Base-by-base conservation (phyloP, 2,888 invertebrate genomes). In the Phortica okadai region DNA sequence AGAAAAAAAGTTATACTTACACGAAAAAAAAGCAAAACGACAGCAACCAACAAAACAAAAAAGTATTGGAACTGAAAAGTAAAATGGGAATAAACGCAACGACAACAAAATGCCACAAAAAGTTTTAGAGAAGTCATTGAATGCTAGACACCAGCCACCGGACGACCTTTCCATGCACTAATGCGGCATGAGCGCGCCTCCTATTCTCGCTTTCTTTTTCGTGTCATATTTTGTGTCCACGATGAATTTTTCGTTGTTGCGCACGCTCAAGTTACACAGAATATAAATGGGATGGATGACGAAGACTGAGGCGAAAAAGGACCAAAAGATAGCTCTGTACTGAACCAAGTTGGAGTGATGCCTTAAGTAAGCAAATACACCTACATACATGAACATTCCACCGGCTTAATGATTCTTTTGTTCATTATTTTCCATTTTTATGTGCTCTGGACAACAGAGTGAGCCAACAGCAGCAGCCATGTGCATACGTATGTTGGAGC, bases 351-450 rank as follows among this genome's bases (percentile, higher is more conserved):
- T 62, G 25, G 21, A 21, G 62, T 25, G 21, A 10, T 62, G 25
- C 16, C 4, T 62, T 59, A 6, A 5, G 59, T 50, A 11, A 45
- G 21, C 4, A 70, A n/a, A 54, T 8, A 70, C 33, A 70, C 25
- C 21, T 21, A 70, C 33, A 70, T 6, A 70, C 50, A 70, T 50
- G 42, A 6, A 11, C 42, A 54, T 50, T 42, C 70, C 33, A 11
- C 54, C 50, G 74, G 80, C 82, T 87, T 87, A 88, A 87, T 87
- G 85, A 87, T 87, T 88, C 87, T 85, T 88, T 87, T 87, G 86
- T 88, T 87, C 87, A 87, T 86, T 86, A 87, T 87, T 87, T 84
- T 83, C 74, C 73, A 77, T 78, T 76, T 77, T 81, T 77, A 82
- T 84, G 83, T 81, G 85, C 80, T 79, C 79, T 84, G 87, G 86